Evolutionary conservation across 1,140 invertebrate species (phyloP), one percentile per base, ranked within the genome.

Genomic region (Rhizoglyphus robini): DNA sequence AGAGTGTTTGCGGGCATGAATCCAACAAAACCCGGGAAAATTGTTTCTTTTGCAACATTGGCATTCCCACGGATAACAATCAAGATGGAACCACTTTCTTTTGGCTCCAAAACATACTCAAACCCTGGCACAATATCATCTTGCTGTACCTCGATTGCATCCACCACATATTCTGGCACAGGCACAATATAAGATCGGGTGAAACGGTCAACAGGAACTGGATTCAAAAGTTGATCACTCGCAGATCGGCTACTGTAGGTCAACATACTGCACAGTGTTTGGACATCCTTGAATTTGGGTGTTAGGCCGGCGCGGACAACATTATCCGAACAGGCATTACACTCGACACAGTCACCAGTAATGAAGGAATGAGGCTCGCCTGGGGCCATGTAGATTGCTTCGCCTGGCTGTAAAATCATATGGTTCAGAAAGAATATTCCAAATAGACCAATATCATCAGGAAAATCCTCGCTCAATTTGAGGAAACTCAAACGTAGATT

Each of bases 241-340:
- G 63, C 32, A 34, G 46, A 30, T 29, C 48, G 62, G 27, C 60
- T 64, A 2, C 80, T 78, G 72, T 96, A 98, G 59, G 85, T 85
- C 20, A 98, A 74, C 80, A 93, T 92, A 3, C 80, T 74, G 25
- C 88, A 80, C 1, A 99, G 79, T 1, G 89, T 93, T 3, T 85
- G 76, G 1, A 96, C 84, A 78, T 99, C 95, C 71, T 92, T 93
- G 69, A 84, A 86, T 78, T 99, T 99, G 18, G 92, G 89, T 0
- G 96, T 99, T 0, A 99, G 78, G 0, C 96, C 96, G 38, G 94
- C 95, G 68, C 96, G 80, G 1, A 99, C 88, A 0, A 97, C 92
- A 79, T 99, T 99, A 76, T 99, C 96, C 0, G 94, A 98, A 74
- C 88, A 91, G 0, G 95, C 92, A 96, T 99, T 99, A 74, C 91